Percentiles rank a stretch among this genome's conserved stretches.
Conservation (phyloP, 2,113 vertebrate species). For the Triplophysa rosa region DNA sequence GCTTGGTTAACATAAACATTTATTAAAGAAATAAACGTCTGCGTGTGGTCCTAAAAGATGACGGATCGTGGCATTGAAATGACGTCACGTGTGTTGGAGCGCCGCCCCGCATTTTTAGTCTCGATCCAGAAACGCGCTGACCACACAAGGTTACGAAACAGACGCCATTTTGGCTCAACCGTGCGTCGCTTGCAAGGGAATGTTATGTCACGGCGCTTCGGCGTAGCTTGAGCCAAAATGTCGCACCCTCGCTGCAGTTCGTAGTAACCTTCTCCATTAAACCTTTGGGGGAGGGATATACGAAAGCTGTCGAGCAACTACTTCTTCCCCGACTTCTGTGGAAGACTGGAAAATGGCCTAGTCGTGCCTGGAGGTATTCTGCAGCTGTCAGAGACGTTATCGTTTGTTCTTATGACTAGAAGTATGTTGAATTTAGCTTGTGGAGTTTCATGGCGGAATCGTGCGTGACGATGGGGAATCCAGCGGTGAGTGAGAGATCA, state of each 20-base stretch:
- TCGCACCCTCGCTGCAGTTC: conserved; percentile 55
- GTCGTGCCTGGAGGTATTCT: conserved; percentile 27
- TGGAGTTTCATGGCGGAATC: conserved; percentile 57
- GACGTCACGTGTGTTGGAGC: background rate
- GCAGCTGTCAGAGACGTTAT: conserved; percentile 47
- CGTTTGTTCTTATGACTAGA: conserved; percentile 39
- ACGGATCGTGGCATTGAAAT: background rate
- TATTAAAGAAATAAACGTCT: too few relatives aligned
- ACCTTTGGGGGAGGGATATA: conserved; percentile 66
- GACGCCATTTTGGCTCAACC: conserved; percentile 64
- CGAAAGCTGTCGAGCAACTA: conserved; percentile 65
- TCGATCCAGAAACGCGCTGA: conserved; percentile 2
- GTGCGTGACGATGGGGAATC: conserved; percentile 69
- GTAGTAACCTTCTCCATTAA: conserved; percentile 54
- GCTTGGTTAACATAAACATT: too few relatives aligned
- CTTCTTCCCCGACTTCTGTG: conserved; percentile 56
- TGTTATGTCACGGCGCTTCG: background rate
- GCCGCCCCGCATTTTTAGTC: too few relatives aligned
- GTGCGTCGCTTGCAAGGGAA: background rate
- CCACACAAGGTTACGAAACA: conserved; percentile 62
- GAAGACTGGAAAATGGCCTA: conserved; percentile 41
- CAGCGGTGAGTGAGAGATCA: conserved; percentile 67
- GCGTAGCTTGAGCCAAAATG: conserved; percentile 64
- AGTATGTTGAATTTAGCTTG: conserved; percentile 54
- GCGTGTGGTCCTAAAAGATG: background rate